Base-by-base conservation (phyloP, 2,113 vertebrate genomes). In the Peromyscus californicus region DNA sequence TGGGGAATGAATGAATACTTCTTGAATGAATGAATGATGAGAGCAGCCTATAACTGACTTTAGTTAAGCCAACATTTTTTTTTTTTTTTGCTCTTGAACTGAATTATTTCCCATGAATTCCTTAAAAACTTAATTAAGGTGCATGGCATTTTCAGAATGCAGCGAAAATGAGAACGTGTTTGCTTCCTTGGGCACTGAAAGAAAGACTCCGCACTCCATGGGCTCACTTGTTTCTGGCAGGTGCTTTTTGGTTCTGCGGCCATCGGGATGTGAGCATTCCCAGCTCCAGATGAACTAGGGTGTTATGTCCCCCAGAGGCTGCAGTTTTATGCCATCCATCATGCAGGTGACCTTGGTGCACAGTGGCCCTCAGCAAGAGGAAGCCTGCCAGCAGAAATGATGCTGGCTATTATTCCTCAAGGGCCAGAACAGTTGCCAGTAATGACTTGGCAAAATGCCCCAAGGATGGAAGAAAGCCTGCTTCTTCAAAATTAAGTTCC, bases 271-370 rank as follows among this genome's bases (percentile, higher is more conserved):
- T 8, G n/a, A 84, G 82, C 24, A 26, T 42, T 42, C n/a, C 1
- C 0, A 75, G 3, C 4, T 0, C 76, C 72, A 22, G 51, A 8
- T 10, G 48, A 95, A 0, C 72, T 78, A 80, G 36, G 79, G 33
- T 61, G 90, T 75, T 89, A 89, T 70, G 45, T 29, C 94, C 59
- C 1, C 63, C 78, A 85, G 70, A 22, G 1, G 36, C 95, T 51
- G 19, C 86, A 24, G 13, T 65, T 42, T 85, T 45, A 83, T 94
- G 86, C 89, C 63, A 87, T 96, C 78, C 36, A 11, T 92, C 76
- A 54, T 78, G 84, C 31, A 54, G 95, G 42, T 36, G 42, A 93
- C n/a, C 48, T 72, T 83, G 83, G 96, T 17, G 45, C 97, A 96
- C 93, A 91, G 31, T 80, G 24, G 95, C 96, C 76, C 74, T 86